Evolutionary conservation across 1,140 invertebrate species (phyloP).

Genomic region (Cyphomyrmex costatus): DNA sequence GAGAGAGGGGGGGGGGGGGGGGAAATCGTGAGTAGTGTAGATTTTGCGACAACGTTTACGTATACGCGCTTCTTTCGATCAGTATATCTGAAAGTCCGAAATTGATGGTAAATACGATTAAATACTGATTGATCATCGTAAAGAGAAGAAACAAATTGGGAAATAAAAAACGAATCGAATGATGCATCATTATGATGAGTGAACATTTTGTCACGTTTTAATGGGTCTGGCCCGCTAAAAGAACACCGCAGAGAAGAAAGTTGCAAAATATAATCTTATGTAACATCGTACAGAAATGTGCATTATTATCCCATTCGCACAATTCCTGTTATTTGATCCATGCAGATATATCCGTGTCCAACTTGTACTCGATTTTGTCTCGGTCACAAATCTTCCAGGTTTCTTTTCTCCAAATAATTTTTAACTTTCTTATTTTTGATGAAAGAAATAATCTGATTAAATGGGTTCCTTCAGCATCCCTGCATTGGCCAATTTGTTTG

Average conservation of each 20-base stretch:
- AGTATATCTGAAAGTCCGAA: slow-evolving; percentile 68
- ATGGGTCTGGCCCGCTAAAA: slow-evolving; percentile 62
- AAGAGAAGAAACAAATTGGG: slow-evolving; percentile 6
- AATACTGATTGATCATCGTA: slow-evolving; percentile 55
- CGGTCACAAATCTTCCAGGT: not conserved
- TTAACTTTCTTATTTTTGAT: slow-evolving; percentile 7
- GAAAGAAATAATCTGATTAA: not conserved
- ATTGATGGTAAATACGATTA: slow-evolving; percentile 46
- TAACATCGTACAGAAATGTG: slow-evolving; percentile 79
- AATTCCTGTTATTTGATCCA: slow-evolving; percentile 38
- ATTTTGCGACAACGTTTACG: slow-evolving; percentile 24
- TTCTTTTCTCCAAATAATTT: not conserved
- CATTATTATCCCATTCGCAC: slow-evolving; percentile 55
- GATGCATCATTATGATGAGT: slow-evolving; percentile 67
- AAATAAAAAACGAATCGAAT: slow-evolving; percentile 38
- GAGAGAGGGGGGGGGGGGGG: not conserved
- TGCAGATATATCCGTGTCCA: not conserved
- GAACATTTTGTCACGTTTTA: slow-evolving; percentile 72
- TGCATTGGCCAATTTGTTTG: not conserved
- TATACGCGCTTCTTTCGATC: slow-evolving; percentile 44
- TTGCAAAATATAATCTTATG: slow-evolving; percentile 83
- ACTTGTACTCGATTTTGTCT: slow-evolving; percentile 5
- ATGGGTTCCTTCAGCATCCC: not conserved
- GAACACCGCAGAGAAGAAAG: slow-evolving; percentile 69
- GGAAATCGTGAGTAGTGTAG: slow-evolving; percentile 37